A percentile compares a stretch with the other conserved stretches of the same genome.
Conservation (phyloP, 2,797 vertebrate species). For the Sebastes iracundus region DNA sequence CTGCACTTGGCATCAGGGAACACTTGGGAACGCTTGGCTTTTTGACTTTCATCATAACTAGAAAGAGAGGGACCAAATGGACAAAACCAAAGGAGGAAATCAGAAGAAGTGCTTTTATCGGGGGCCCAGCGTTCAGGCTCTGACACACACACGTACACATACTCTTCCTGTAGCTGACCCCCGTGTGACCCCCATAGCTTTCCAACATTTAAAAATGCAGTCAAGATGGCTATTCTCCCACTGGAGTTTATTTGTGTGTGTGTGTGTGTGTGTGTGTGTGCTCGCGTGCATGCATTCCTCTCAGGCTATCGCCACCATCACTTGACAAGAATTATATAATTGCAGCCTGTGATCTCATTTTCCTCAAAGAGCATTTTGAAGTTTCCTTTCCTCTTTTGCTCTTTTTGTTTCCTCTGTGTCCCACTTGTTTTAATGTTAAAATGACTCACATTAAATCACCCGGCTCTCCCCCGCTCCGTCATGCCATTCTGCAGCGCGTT, state of each 20-base stretch:
- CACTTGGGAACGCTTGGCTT: conserved; percentile 62
- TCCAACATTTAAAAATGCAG: conserved; percentile 86
- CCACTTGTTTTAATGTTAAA: conserved; percentile 79
- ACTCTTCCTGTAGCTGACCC: conserved; percentile 88
- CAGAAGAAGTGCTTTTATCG: conserved; percentile 79
- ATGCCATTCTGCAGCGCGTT: conserved; percentile 38
- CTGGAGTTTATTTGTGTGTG: conserved; percentile 48
- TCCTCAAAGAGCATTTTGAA: conserved; percentile 91
- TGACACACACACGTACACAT: conserved; percentile 30
- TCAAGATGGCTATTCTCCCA: conserved; percentile 85
- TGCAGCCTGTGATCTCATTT: conserved; percentile 93
- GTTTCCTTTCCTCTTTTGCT: conserved; percentile 83
- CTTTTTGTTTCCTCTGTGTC: conserved; percentile 76
- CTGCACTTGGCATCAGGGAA: conserved; percentile 72
- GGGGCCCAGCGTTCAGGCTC: conserved; percentile 62
- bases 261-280: conserved; percentile 20
- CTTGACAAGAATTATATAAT: conserved; percentile 97
- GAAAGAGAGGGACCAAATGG: conserved; percentile 72
- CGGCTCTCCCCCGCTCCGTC: conserved; percentile 17
- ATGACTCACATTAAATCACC: conserved; percentile 77
- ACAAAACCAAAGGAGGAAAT: conserved; percentile 68
- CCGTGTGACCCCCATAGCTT: conserved; percentile 84
- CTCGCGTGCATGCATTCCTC: conserved; percentile 82
- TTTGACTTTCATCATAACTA: conserved; percentile 76
- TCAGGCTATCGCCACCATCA: conserved; percentile 90